Conservation (phyloP, 2,113 vertebrate species). For the Varanus komodoensis region DNA sequence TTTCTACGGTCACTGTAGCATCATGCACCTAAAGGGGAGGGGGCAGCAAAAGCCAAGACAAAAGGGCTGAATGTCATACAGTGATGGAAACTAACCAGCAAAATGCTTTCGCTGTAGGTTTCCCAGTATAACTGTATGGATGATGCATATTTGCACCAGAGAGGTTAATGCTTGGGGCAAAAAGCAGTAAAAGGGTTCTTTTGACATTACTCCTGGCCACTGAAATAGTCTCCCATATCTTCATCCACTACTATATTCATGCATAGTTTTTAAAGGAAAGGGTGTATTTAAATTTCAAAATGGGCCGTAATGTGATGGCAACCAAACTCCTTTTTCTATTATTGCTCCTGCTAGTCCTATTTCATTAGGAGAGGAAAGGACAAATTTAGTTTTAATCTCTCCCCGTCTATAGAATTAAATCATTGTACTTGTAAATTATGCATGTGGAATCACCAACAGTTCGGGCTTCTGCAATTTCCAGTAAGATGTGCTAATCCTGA, state of each 20-base stretch:
- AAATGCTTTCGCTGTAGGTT: neutral
- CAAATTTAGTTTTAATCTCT: conserved; percentile 74
- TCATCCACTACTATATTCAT: conserved; percentile 43
- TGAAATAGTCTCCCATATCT: conserved; percentile 39
- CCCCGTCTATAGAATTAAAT: conserved; percentile 70
- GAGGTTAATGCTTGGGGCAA: neutral
- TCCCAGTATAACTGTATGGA: neutral
- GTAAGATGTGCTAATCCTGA: conserved; percentile 75
- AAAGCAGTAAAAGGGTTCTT: conserved; percentile 37
- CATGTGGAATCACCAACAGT: conserved; percentile 69
- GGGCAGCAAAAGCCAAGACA: neutral
- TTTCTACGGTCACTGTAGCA: neutral
- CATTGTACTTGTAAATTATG: conserved; percentile 70
- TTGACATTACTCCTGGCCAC: conserved; percentile 19
- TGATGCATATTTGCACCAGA: neutral
- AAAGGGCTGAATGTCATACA: neutral
- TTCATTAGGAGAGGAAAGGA: conserved; percentile 61
- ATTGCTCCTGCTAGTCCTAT: conserved; percentile 52
- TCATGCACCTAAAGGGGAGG: neutral
- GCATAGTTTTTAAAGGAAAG: conserved; percentile 41
- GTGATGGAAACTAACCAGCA: neutral
- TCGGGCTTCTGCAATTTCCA: conserved; percentile 63
- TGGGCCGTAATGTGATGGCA: neutral
- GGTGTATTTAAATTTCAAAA: conserved; percentile 49
- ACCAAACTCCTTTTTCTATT: conserved; percentile 56